Conservation (phyloP, 2,797 vertebrate species). For the Chloroceryle inda region DNA sequence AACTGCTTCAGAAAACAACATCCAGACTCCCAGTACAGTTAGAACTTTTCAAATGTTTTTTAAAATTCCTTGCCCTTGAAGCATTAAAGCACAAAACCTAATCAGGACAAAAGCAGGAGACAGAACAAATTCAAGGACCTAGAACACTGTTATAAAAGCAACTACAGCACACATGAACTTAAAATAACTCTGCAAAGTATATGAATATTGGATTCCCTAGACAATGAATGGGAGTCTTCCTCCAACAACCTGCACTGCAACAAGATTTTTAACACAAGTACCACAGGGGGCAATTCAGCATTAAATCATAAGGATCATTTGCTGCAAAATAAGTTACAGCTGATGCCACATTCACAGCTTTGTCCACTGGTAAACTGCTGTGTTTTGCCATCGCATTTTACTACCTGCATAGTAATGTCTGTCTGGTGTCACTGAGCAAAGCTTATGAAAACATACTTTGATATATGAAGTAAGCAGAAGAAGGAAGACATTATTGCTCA, state of each 20-base stretch:
- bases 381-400: background rate
- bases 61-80: background rate
- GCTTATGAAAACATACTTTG: background rate
- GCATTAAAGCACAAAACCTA: background rate
- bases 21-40: background rate
- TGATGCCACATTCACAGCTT: fast-evolving
- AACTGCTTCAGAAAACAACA: background rate
- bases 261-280: background rate
- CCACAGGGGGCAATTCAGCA: background rate
- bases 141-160: background rate
- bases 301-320: background rate
- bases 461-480: background rate
- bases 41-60: background rate
- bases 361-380: fast-evolving
- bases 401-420: background rate
- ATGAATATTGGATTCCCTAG: background rate
- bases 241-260: background rate
- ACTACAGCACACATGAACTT: background rate
- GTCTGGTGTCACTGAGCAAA: background rate
- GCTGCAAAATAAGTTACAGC: background rate
- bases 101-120: background rate
- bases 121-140: constrained; percentile 3
- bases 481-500: background rate
- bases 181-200: background rate
- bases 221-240: background rate